A percentile compares a stretch with the other conserved stretches of the same genome.
Evolutionary conservation across 2,797 vertebrate species (phyloP).

Genomic region (Gephyroberyx darwinii): DNA sequence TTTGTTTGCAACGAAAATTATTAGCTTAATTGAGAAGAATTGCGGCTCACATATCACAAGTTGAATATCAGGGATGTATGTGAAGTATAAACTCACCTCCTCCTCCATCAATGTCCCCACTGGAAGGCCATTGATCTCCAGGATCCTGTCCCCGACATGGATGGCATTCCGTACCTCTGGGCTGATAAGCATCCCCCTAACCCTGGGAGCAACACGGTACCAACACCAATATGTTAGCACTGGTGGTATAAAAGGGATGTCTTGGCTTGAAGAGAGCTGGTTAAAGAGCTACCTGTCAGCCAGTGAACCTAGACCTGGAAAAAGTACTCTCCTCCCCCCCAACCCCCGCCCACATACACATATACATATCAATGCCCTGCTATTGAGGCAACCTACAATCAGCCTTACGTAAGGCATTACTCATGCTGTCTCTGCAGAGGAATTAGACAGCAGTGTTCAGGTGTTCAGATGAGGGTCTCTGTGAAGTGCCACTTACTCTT

Average conservation of each 20-base stretch:
- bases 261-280: background rate
- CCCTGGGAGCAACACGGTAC: conserved; percentile 77
- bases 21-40: conserved; percentile 15
- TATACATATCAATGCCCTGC: conserved; percentile 10
- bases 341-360: background rate
- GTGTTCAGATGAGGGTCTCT: background rate
- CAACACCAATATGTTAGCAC: conserved; percentile 25
- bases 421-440: conserved; percentile 27
- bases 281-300: background rate
- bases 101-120: conserved; percentile 88
- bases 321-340: background rate
- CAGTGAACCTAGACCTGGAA: background rate
- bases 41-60: background rate
- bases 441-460: background rate
- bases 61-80: background rate
- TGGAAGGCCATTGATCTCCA: conserved; percentile 95
- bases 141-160: conserved; percentile 93
- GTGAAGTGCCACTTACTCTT: conserved; percentile 88
- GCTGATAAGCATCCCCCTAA: conserved; percentile 93
- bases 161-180: conserved; percentile 93
- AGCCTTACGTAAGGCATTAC: conserved; percentile 51
- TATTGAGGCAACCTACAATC: conserved; percentile 50
- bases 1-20: background rate
- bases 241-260: background rate
- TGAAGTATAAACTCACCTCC: conserved; percentile 80